phyloP scores from a whole-genome alignment of 2,797 vertebrate species.

The Borostomias antarcticus region DNA sequence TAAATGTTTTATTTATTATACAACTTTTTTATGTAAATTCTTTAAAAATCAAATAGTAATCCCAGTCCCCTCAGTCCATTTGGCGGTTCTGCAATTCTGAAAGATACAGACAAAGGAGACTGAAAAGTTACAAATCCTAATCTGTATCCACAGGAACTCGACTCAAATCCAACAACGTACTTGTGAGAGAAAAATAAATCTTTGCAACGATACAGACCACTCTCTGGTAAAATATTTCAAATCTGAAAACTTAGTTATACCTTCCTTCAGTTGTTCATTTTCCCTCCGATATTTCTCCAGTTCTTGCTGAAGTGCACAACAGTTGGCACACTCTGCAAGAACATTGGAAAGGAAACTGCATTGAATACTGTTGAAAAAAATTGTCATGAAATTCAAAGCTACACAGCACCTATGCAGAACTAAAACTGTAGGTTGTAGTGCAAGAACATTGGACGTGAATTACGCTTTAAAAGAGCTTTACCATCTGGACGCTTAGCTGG shows the following conservation, averaged over 20 bases:
- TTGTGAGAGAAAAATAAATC: too few species aligned
- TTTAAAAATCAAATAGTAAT: too few species aligned
- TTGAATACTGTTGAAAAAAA: not conserved
- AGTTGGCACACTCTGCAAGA: not conserved
- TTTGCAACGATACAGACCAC: not conserved
- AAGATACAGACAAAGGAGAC: not conserved
- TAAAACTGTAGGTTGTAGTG: too few species aligned
- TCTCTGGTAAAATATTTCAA: not conserved
- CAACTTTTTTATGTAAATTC: too few species aligned
- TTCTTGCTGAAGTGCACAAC: not conserved
- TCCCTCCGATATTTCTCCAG: not conserved
- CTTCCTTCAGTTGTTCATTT: not conserved
- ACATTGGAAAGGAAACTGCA: not conserved
- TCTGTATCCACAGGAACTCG: too few species aligned
- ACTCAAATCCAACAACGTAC: too few species aligned
- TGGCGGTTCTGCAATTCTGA: not conserved
- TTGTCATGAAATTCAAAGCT: not conserved
- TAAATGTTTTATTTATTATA: too few species aligned
- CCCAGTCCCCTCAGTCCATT: not conserved
- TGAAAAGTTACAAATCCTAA: not conserved
- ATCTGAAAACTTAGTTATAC: not conserved
- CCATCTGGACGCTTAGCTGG: not conserved
- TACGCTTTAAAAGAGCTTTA: not conserved
- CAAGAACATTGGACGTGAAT: not conserved
- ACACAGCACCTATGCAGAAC: not conserved